Evolutionary conservation across 2,113 vertebrate genomes (phyloP), one percentile per base, ranked within the genome.

Genomic region (Alexandromys fortis): DNA sequence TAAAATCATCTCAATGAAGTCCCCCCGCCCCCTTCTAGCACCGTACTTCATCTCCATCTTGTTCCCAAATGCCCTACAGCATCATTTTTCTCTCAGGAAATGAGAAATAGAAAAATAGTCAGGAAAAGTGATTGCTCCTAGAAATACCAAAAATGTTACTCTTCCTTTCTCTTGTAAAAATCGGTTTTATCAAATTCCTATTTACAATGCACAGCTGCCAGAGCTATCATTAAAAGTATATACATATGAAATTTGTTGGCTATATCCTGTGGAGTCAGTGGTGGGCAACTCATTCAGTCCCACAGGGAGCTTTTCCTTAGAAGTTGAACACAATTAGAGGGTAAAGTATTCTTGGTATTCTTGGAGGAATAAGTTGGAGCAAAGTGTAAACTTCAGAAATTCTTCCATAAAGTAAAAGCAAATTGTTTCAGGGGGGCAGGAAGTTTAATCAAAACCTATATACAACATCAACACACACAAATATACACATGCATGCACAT

Each of bases 201-300:
- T 90, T 98, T 98, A 87, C 81, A 93, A 88, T 96, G 94, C 92
- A 79, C 79, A 92, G 52, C 92, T 97, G 96, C 96, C 95, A 95
- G 73, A 82, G 68, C 92, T 96, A 94, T 96, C 94, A 97, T 91
- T 65, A 97, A 95, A 97, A 95, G 77, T 96, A 3, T 33, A 63
- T 75, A 81, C 45, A 90, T 94, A 95, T 94, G 97, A 95, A 96
- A 95, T 97, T 93, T 97, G 68, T 45, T 97, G 95, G 97, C 83
- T 94, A 47, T 82, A 86, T 96, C 96, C 92, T 95, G 11, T 35
- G 9, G 91, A 97, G 97, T 92, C 94, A 96, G 96, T 96, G 96
- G 92, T 76, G 68, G 94, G 89, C 96, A 94, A 96, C 93, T 96
- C 92, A 94, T 97, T 97, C 95, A 98, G 91, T 95, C 68, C 95